Percentiles rank a stretch among this genome's conserved stretches.
phyloP scores from a whole-genome alignment of 2,113 vertebrate species.

The Sminthopsis crassicaudata region DNA sequence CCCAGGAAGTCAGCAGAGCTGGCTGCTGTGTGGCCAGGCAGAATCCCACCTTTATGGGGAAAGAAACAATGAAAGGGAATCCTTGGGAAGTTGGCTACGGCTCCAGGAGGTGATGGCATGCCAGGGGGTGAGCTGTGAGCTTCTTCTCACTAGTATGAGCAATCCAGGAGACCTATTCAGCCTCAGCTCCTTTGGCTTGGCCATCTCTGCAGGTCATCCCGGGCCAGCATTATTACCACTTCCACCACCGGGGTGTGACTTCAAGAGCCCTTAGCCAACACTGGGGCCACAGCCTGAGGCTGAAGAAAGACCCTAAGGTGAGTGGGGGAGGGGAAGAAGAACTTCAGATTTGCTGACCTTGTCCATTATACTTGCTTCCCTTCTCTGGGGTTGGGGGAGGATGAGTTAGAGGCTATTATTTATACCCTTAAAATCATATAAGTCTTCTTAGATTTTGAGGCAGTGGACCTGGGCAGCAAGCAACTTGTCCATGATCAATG shows the following conservation, averaged over 20 bases:
- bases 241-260: conserved; percentile 78
- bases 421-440: background rate
- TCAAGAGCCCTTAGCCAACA: conserved; percentile 79
- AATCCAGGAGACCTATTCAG: background rate
- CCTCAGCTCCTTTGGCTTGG: background rate
- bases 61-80: background rate
- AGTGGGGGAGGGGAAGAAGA: background rate
- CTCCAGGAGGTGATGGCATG: background rate
- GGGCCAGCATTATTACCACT: conserved; percentile 81
- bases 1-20: background rate
- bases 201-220: conserved; percentile 74
- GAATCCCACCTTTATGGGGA: background rate
- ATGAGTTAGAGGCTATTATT: background rate
- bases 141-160: background rate
- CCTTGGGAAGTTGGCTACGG: background rate
- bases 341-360: background rate
- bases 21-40: background rate
- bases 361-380: background rate
- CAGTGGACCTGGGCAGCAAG: background rate
- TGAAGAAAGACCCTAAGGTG: conserved; percentile 84
- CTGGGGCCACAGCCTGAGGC: conserved; percentile 80
- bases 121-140: background rate
- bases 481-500: background rate
- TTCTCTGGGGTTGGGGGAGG: background rate
- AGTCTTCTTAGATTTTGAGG: background rate